Evolutionary conservation across 2,888 invertebrate genomes (phyloP).

Genomic region (Caenorhabditis parvicauda): DNA sequence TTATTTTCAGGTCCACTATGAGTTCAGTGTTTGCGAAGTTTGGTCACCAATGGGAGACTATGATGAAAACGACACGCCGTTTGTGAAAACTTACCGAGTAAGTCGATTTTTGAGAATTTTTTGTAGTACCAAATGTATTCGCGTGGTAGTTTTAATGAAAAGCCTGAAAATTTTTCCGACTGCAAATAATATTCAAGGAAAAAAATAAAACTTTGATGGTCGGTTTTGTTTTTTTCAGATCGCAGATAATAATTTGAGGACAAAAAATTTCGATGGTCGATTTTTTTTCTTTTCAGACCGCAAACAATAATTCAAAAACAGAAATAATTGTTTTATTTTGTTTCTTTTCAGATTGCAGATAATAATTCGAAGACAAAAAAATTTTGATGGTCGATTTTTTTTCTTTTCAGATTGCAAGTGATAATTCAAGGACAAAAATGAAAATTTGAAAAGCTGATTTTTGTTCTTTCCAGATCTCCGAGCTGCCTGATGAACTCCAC

Average conservation of each 20-base stretch:
- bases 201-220: no score
- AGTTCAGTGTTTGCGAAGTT: constrained; percentile 59
- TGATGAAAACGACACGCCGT: constrained; percentile 51
- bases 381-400: no score
- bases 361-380: no score
- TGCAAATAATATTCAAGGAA: not conserved
- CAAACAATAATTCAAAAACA: not conserved
- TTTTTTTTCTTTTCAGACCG: constrained; percentile 6
- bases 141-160: no score
- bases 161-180: not conserved
- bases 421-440: no score
- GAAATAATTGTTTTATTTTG: not conserved
- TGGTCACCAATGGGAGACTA: constrained; percentile 61
- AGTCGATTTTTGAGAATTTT: constrained; percentile 3
- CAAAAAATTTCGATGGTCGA: no score
- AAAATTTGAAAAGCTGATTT: no score
- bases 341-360: no score
- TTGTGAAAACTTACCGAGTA: constrained; percentile 52
- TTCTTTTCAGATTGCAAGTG: not conserved
- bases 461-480: constrained; percentile 33
- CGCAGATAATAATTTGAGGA: no score
- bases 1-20: constrained; percentile 54
- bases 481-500: constrained; percentile 53
- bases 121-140: no score
- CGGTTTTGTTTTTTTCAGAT: no score